Conservation (phyloP, 2,888 invertebrate species). For the Ennomos fuscantarius region DNA sequence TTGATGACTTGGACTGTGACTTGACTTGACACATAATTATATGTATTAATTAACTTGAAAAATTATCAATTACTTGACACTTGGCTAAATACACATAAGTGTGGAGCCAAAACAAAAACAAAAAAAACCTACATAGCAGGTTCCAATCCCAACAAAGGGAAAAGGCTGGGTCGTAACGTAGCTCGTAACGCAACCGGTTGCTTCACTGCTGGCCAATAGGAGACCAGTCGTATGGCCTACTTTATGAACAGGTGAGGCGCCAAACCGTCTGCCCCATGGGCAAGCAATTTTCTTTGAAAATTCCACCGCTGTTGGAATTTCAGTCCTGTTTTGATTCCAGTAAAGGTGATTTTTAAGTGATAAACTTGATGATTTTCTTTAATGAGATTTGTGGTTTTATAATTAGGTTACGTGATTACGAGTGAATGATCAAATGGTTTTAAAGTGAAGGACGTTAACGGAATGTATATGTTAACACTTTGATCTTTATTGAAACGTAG, state of each 20-base stretch:
- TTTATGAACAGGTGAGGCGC: constrained; percentile 64
- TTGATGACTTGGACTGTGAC: too few species aligned
- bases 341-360: not conserved
- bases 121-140: too few species aligned
- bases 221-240: constrained; percentile 45
- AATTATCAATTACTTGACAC: too few species aligned
- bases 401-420: not conserved
- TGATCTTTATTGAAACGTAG: too few species aligned
- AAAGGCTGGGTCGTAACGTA: constrained; percentile 27
- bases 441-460: too few species aligned
- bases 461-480: too few species aligned
- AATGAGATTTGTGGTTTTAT: not conserved
- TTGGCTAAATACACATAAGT: too few species aligned
- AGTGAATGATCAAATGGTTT: too few species aligned
- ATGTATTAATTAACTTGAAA: too few species aligned
- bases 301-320: constrained; percentile 10
- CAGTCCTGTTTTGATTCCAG: not conserved
- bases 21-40: too few species aligned
- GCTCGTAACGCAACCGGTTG: constrained; percentile 33
- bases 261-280: constrained; percentile 59
- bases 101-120: too few species aligned
- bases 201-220: constrained; percentile 41
- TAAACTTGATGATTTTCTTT: constrained; percentile 6
- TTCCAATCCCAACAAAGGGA: constrained; percentile 26
- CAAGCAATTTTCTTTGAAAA: constrained; percentile 19